phyloP scores from a whole-genome alignment of 2,113 vertebrate genomes.

The Calyptomena viridis region DNA sequence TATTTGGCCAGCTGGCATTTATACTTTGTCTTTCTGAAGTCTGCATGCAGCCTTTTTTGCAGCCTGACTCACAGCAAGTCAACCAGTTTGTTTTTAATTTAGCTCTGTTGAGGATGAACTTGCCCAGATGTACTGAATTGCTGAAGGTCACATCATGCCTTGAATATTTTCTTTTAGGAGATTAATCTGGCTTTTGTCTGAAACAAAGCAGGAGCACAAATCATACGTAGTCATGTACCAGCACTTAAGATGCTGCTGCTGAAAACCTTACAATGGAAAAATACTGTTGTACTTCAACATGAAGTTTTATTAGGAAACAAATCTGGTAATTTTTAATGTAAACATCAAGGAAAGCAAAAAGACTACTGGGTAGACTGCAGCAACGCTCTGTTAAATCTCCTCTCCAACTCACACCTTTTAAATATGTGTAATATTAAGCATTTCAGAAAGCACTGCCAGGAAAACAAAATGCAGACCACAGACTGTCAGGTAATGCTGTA shows the following conservation, averaged over 20 bases:
- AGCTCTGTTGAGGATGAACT: neutral
- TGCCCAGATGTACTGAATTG: neutral
- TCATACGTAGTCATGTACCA: neutral
- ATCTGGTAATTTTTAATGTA: neutral
- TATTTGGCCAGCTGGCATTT: neutral
- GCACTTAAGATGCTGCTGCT: neutral
- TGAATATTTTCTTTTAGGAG: neutral
- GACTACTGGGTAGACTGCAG: neutral
- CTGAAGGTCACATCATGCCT: neutral
- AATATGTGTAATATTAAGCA: neutral
- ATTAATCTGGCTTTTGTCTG: neutral
- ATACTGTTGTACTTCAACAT: neutral
- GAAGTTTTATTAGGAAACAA: neutral
- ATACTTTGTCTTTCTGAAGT: neutral
- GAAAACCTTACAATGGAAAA: neutral
- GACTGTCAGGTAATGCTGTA: neutral
- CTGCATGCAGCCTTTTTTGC: neutral
- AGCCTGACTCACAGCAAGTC: neutral
- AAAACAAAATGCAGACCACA: neutral
- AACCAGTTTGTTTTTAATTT: slow-evolving; percentile 1
- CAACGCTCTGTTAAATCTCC: neutral
- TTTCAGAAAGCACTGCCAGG: neutral
- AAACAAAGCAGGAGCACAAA: neutral
- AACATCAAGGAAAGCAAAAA: neutral
- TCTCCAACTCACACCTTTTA: neutral